These are phyloP conservation scores for Stegodyphus mimosarum DNA, from an alignment of 1,140 invertebrate species.

Conservation along the genomic window DNA sequence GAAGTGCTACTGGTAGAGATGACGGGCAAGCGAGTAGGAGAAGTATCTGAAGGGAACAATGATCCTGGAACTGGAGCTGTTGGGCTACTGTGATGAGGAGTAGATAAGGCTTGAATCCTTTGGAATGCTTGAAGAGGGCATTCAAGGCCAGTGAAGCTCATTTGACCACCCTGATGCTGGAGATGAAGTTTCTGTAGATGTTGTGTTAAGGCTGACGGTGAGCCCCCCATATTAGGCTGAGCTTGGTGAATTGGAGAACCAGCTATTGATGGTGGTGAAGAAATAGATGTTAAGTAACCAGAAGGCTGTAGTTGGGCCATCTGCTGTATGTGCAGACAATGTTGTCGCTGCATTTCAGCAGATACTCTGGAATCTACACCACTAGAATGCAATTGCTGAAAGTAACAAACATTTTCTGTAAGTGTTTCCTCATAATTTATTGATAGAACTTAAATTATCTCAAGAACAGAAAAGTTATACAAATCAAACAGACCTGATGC, in stretches of 20 bases:
- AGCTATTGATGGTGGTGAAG: conserved; percentile 65
- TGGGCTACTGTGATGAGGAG: conserved; percentile 54
- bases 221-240: conserved; percentile 38
- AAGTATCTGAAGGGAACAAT: conserved; percentile 32
- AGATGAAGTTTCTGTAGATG: conserved; percentile 71
- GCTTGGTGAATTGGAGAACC: conserved; percentile 66
- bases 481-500: no score
- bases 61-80: conserved; percentile 17
- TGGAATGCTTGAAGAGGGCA: conserved; percentile 62
- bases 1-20: conserved; percentile 39
- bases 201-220: conserved; percentile 65
- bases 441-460: no score
- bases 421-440: no score
- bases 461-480: no score
- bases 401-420: neutral
- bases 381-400: conserved; percentile 67
- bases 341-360: conserved; percentile 69
- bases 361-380: conserved; percentile 65
- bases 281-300: conserved; percentile 51
- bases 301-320: conserved; percentile 62
- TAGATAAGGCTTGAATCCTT: conserved; percentile 59
- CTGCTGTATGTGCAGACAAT: conserved; percentile 68
- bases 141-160: conserved; percentile 58
- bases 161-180: conserved; percentile 63
- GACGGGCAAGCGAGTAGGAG: conserved; percentile 26